Evolutionary conservation across 2,888 invertebrate species (phyloP).

Genomic region (Agonum fuliginosum): DNA sequence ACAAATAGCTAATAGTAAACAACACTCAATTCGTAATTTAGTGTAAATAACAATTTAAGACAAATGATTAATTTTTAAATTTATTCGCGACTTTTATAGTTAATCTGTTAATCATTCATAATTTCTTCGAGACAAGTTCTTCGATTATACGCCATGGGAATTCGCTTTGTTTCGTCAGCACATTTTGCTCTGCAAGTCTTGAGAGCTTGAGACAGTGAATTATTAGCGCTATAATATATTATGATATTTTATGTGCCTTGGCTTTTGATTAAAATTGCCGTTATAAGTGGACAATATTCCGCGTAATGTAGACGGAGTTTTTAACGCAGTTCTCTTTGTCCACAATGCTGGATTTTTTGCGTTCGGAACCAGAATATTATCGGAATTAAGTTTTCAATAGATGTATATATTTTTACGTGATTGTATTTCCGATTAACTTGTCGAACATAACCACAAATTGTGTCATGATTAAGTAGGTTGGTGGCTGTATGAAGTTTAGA

Average conservation of each 20-base stretch:
- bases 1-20: too few relatives aligned
- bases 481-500: constrained; percentile 39
- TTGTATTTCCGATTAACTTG: constrained; percentile 42
- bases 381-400: constrained; percentile 57
- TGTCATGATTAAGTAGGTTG: constrained; percentile 41
- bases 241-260: constrained; percentile 59
- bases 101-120: too few relatives aligned
- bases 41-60: too few relatives aligned
- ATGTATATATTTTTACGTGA: constrained; percentile 57
- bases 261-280: constrained; percentile 59
- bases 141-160: neutral
- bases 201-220: constrained; percentile 54
- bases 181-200: neutral
- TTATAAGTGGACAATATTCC: constrained; percentile 59
- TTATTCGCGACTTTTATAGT: too few relatives aligned
- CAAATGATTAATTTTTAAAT: too few relatives aligned
- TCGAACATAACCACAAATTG: constrained; percentile 52
- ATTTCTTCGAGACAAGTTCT: too few relatives aligned
- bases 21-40: too few relatives aligned
- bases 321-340: constrained; percentile 39
- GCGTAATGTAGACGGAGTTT: constrained; percentile 48
- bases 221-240: constrained; percentile 59
- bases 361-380: constrained; percentile 34
- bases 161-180: neutral
- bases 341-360: constrained; percentile 40